These are phyloP conservation scores for Bombus waltoni DNA, from an alignment of 1,140 invertebrate species.

Conservation along the genomic window DNA sequence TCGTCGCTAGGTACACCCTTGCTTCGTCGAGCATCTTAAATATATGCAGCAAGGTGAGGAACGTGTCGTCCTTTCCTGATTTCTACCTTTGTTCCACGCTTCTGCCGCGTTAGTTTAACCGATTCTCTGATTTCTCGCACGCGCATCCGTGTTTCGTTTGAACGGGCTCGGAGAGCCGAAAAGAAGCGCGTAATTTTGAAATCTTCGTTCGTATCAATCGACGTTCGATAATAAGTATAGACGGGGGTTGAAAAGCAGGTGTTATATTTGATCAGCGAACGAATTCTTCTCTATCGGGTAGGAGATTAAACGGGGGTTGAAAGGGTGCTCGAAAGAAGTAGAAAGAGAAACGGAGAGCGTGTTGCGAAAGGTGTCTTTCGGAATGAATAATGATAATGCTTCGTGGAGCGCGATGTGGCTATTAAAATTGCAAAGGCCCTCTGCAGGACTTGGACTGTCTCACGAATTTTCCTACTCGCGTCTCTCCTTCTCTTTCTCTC, in stretches of 20 bases:
- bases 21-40: not conserved
- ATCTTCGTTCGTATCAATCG: not conserved
- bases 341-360: not conserved
- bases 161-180: too few species aligned
- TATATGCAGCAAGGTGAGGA: not conserved
- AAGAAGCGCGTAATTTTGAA: too few species aligned
- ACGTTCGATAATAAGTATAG: not conserved
- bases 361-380: constrained; percentile 4
- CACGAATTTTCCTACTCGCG: constrained; percentile 7
- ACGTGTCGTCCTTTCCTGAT: not conserved
- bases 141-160: not conserved
- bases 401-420: not conserved
- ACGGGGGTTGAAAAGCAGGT: not conserved
- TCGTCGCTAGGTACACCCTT: constrained; percentile 30
- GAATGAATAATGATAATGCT: constrained; percentile 38
- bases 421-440: constrained; percentile 40
- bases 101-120: not conserved
- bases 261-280: constrained; percentile 21
- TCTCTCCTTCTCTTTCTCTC: not conserved
- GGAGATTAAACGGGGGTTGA: not conserved
- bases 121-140: too few species aligned
- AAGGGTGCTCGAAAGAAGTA: not conserved
- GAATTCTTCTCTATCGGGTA: not conserved
- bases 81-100: not conserved
- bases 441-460: not conserved